phyloP scores from a whole-genome alignment of 2,888 invertebrate species.

The Melinaea menophilus region DNA sequence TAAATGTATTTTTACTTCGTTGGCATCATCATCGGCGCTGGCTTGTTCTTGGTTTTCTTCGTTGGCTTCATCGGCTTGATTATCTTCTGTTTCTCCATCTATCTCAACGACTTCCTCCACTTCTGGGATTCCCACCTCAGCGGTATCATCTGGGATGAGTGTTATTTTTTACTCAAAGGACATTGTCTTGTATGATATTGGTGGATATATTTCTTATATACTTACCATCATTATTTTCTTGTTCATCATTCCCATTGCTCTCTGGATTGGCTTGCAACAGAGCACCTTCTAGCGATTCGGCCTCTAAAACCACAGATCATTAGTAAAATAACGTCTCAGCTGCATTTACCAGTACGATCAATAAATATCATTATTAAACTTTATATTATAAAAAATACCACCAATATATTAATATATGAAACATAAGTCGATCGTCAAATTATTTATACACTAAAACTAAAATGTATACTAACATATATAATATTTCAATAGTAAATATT shows the following conservation, averaged over 20 bases:
- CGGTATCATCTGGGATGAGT: slow-evolving; percentile 6
- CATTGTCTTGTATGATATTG: too few relatives aligned
- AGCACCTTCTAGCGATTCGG: background rate
- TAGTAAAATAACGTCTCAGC: too few relatives aligned
- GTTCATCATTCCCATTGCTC: slow-evolving; percentile 17
- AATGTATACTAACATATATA: too few relatives aligned
- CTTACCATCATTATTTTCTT: slow-evolving; percentile 14
- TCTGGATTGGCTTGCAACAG: slow-evolving; percentile 6
- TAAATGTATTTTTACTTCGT: slow-evolving; percentile 12
- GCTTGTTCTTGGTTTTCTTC: slow-evolving; percentile 5
- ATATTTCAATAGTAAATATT: background rate
- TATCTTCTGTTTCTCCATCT: slow-evolving; percentile 16
- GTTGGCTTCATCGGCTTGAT: slow-evolving; percentile 7
- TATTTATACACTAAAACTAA: too few relatives aligned
- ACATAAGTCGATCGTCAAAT: too few relatives aligned
- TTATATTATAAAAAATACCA: too few relatives aligned
- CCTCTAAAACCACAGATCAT: background rate
- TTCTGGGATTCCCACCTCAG: slow-evolving; percentile 2
- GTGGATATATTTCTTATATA: background rate
- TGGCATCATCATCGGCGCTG: slow-evolving; percentile 10
- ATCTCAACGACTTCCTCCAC: slow-evolving; percentile 25
- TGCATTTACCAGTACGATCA: too few relatives aligned
- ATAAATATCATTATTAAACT: too few relatives aligned
- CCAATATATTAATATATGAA: too few relatives aligned
- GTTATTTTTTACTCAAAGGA: background rate